Evolutionary conservation across 2,888 invertebrate species (phyloP).

Genomic region (Napeogenes inachia): DNA sequence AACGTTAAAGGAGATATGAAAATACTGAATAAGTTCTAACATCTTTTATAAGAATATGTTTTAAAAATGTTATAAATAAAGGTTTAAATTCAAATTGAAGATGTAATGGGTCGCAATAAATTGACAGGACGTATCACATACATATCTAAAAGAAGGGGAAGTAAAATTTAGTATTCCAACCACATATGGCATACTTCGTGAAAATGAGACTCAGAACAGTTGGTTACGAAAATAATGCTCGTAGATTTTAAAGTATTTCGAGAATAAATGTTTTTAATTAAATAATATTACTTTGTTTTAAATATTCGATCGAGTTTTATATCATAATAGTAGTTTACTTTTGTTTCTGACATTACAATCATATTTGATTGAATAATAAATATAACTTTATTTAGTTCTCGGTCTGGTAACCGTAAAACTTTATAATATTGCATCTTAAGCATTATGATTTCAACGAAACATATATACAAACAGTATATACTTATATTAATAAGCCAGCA

Average conservation of each 20-base stretch:
- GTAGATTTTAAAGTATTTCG: constrained; percentile 14
- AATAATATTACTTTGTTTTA: constrained; percentile 3
- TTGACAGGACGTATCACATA: constrained; percentile 52
- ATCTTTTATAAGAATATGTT: no score
- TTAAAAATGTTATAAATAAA: background rate
- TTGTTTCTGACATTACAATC: no score
- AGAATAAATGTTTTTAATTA: constrained; percentile 9
- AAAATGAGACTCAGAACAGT: constrained; percentile 46
- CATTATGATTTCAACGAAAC: no score
- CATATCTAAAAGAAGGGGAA: constrained; percentile 50
- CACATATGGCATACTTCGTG: constrained; percentile 56
- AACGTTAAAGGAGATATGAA: no score
- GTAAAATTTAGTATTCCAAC: constrained; percentile 56
- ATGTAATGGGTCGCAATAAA: constrained; percentile 48
- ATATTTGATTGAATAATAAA: no score
- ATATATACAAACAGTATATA: no score
- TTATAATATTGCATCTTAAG: no score
- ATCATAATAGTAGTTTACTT: no score
- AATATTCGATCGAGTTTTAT: background rate
- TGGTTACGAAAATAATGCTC: constrained; percentile 26
- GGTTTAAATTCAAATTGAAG: constrained; percentile 17
- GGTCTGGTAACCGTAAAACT: no score
- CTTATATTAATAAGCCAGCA: no score
- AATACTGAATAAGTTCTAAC: no score
- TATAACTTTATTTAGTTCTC: no score